Evolutionary conservation across 2,113 vertebrate genomes (phyloP), one percentile per base, ranked within the genome.

Genomic region (Hippocampus comes): DNA sequence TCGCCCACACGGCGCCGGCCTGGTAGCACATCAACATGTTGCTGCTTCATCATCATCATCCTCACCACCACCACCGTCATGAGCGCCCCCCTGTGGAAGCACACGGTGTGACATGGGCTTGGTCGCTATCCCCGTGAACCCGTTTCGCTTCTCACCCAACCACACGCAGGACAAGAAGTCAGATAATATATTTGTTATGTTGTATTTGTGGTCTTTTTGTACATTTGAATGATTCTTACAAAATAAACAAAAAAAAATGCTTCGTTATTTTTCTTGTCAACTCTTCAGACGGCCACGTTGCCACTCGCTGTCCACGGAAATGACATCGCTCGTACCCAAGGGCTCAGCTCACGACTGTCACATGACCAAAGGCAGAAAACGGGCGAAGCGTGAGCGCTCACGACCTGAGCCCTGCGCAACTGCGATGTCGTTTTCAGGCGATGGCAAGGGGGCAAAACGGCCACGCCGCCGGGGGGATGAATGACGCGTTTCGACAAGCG

Each of bases 1-100:
- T 99, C 42, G 97, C 97, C 78, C 98, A 99, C 84, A 99, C 97
- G 0, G 97, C 96, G 21, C 97, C 97, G 0, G 96, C 96, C 46
- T 99, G 97, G 97, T 98, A 94, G 90, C 84, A 84, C 17, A 34
- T 5, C 18, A 23, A 57, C n/a, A 25, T 25, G 56, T 1, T 27
- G 14, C 53, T 56, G 46, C 53, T 0, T 56, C 53, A 23, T 20
- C 27, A 34, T 34, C 15, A n/a, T 48, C 38, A 7, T 25, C 23
- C 1, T 34, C 27, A 6, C 17, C 5, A 30, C 5, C 60, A 21
- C 10, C 5, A 27, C 38, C 51, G 2, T 42, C 69, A 7, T 5
- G 18, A 1, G 49, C 46, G 61, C 43, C 75, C 61, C 27, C 34
- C 10, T 14, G 18, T 23, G n/a, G 41, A 43, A 21, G 23, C 17